Evolutionary conservation across 2,113 vertebrate species (phyloP).

Genomic region (Entelurus aequoreus): DNA sequence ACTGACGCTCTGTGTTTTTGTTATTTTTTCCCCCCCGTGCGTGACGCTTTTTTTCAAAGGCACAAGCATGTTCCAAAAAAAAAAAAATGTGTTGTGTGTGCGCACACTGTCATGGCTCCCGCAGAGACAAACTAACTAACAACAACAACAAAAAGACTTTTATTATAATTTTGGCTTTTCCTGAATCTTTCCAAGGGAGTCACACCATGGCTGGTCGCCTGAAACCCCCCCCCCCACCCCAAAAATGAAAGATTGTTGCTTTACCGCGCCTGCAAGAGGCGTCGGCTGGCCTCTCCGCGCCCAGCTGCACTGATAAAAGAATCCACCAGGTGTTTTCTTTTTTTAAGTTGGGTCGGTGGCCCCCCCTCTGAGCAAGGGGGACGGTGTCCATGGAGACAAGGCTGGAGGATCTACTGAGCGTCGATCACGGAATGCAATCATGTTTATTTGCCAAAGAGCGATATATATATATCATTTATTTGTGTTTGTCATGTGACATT

Average conservation of each 20-base stretch:
- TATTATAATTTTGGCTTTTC: conserved; percentile 55
- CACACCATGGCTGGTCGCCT: conserved; percentile 97
- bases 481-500: background rate
- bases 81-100: conserved; percentile 1
- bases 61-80: conserved; percentile 38
- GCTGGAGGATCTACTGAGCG: conserved; percentile 36
- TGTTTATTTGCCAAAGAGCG: conserved; percentile 10
- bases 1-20: conserved; percentile 63
- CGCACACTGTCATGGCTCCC: conserved; percentile 49
- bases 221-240: conserved; percentile 60
- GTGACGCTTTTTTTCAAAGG: conserved; percentile 68
- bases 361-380: background rate
- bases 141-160: conserved; percentile 12
- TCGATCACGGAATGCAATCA: conserved; percentile 30
- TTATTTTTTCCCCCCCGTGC: conserved; percentile 46
- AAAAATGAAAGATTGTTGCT: conserved; percentile 59
- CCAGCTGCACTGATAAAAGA: conserved; percentile 24
- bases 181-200: conserved; percentile 89
- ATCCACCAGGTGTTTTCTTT: conserved; percentile 23
- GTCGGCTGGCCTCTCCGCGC: conserved; percentile 9
- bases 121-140: conserved; percentile 55
- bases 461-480: background rate
- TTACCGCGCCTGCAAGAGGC: conserved; percentile 73
- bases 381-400: conserved; percentile 21
- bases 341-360: conserved; percentile 23